These are phyloP conservation scores for Ceramica pisi DNA, from an alignment of 2,888 invertebrate species.

Conservation along the genomic window DNA sequence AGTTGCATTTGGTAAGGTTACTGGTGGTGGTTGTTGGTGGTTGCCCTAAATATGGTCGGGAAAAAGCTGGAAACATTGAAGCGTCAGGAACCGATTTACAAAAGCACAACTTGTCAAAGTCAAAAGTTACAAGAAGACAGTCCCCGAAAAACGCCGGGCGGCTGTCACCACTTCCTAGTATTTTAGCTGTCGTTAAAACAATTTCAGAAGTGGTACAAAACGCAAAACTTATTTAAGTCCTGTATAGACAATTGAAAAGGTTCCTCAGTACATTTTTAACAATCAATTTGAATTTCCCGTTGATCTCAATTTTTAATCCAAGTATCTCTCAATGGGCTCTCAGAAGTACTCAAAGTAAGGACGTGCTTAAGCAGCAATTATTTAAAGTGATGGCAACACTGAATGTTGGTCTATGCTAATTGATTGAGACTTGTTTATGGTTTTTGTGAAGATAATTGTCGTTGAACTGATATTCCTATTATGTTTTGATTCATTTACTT, in stretches of 20 bases:
- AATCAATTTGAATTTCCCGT: constrained; percentile 14
- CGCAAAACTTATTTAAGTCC: background rate
- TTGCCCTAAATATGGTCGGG: too few relatives aligned
- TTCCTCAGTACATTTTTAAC: constrained; percentile 10
- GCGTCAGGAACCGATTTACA: too few relatives aligned
- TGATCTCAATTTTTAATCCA: constrained; percentile 28
- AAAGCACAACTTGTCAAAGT: too few relatives aligned
- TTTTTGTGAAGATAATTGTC: background rate
- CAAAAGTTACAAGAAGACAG: too few relatives aligned
- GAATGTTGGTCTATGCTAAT: background rate
- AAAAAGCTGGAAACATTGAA: too few relatives aligned
- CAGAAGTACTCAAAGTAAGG: background rate
- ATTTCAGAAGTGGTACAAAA: background rate
- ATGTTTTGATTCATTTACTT: too few relatives aligned
- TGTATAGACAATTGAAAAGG: constrained; percentile 21
- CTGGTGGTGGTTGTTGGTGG: too few relatives aligned
- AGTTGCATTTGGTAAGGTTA: too few relatives aligned
- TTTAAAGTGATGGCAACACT: constrained; percentile 16
- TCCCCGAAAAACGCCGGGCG: too few relatives aligned
- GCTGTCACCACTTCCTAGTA: too few relatives aligned
- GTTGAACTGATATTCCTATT: too few relatives aligned
- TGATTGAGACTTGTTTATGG: constrained; percentile 12
- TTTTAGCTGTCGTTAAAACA: too few relatives aligned
- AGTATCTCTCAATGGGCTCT: constrained; percentile 23
- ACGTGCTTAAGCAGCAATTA: constrained; percentile 26